A percentile compares a stretch with the other conserved stretches of the same genome.
Conservation (phyloP, 2,113 vertebrate species). For the Chamaea fasciata region DNA sequence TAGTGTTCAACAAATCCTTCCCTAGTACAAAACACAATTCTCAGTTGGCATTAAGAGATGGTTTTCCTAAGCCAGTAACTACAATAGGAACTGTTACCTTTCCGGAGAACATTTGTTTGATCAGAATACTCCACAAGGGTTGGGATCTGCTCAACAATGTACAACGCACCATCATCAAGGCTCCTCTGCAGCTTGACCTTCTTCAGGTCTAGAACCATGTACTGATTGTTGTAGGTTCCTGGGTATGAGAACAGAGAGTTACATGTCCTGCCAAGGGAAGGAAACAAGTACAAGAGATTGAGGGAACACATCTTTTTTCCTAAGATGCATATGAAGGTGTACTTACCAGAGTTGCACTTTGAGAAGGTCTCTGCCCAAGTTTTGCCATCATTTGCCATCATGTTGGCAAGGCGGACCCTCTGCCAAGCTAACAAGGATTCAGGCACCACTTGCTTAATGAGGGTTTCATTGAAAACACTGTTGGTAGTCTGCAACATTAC, state of each 20-base stretch:
- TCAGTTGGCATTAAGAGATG: neutral
- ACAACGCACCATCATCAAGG: constrained; percentile 79
- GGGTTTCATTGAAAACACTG: constrained; percentile 78
- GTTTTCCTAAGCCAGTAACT: neutral
- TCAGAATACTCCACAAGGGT: constrained; percentile 86
- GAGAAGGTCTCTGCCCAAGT: constrained; percentile 85
- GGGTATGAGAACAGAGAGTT: neutral
- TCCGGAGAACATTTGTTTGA: constrained; percentile 83
- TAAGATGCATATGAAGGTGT: neutral
- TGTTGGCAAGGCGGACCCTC: constrained; percentile 86
- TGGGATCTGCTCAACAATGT: constrained; percentile 90
- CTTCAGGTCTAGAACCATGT: constrained; percentile 89
- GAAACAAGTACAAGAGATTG: neutral
- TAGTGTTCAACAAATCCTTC: neutral
- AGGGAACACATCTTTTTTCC: neutral
- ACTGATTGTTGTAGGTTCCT: constrained; percentile 95
- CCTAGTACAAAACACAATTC: neutral
- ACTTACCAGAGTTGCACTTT: constrained; percentile 84
- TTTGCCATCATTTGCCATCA: constrained; percentile 79
- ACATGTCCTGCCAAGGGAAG: neutral
- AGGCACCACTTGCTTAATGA: constrained; percentile 74
- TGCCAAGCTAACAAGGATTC: constrained; percentile 87
- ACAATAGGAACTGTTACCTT: constrained; percentile 69
- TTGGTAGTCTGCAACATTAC: constrained; percentile 92
- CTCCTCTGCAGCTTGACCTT: constrained; percentile 75